Base-by-base conservation (phyloP, 2,797 vertebrate genomes). In the Esox lucius region DNA sequence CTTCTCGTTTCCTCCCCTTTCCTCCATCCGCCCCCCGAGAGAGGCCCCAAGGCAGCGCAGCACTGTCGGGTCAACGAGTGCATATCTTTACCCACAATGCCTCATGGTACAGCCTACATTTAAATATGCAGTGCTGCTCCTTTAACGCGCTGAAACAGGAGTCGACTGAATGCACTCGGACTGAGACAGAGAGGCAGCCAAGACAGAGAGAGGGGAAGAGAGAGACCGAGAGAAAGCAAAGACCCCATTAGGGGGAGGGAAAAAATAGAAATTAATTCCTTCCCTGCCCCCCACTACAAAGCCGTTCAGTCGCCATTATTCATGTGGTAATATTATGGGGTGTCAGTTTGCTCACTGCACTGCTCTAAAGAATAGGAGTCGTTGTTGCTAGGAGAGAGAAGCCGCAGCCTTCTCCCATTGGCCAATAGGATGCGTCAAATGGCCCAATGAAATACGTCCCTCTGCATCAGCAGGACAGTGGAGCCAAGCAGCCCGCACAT, bases 361-460 rank as follows among this genome's bases (percentile, higher is more conserved):
- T 78, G 86, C 90, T 91, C 88, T 87, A 85, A 81, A 90, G 86
- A 86, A 89, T 86, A 90, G 81, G 86, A 88, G 86, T 94, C 42
- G 93, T 94, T 98, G 97, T 98, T 98, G 96, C 96, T 98, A 97
- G 95, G 96, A 95, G 94, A 91, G 94, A 91, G 93, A 92, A 90
- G 91, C 94, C 85, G 91, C 92, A 88, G 81, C 71, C 70, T 80
- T 81, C 75, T 88, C 89, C 81, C 83, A 96, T 96, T 97, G 96
- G 96, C 86, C 88, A 56, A 72, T 1, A 62, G 78, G 83, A 91
- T 84, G 90, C 85, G 84, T 91, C 81, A 78, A 59, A 84, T 81
- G 85, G 84, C 87, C 97, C 96, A 97, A 97, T 95, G 85, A 75
- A 78, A 83, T 74, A 39, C 77, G 80, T 86, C 83, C 80, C 90